Evolutionary conservation across 2,113 vertebrate genomes (phyloP).

Genomic region (Pterophyllum scalare): DNA sequence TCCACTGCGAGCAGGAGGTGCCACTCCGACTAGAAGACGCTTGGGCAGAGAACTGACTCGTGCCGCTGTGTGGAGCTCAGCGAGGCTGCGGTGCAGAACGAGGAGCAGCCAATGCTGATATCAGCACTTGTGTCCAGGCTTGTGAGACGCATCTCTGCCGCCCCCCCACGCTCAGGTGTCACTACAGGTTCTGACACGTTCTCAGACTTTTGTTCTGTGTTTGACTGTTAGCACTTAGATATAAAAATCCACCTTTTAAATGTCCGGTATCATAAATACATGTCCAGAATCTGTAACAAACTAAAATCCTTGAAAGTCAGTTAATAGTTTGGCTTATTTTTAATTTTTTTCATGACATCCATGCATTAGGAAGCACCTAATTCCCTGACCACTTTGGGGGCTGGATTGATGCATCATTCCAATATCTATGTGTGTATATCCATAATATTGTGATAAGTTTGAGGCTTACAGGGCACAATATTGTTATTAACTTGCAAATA

Average conservation of each 20-base stretch:
- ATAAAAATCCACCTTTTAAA: not conserved
- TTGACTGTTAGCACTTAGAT: not conserved
- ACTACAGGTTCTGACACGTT: not conserved
- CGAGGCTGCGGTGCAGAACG: not conserved
- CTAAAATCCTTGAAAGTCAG: not conserved
- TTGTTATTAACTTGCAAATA: too few species aligned
- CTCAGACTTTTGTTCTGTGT: not conserved
- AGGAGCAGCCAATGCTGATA: not conserved
- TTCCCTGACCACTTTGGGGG: too few species aligned
- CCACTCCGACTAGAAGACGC: not conserved
- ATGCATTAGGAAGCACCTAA: too few species aligned
- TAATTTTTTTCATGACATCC: too few species aligned
- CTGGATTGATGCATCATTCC: too few species aligned
- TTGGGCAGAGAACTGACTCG: not conserved
- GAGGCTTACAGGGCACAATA: too few species aligned
- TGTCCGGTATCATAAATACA: not conserved
- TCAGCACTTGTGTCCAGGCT: not conserved
- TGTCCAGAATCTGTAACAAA: not conserved
- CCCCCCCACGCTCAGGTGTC: not conserved
- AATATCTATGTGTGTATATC: not conserved
- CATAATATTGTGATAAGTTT: too few species aligned
- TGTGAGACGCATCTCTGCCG: not conserved
- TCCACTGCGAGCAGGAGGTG: not conserved
- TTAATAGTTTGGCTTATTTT: not conserved
- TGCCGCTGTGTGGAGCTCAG: too few species aligned